Evolutionary conservation across 2,888 invertebrate genomes (phyloP), one percentile per base, ranked within the genome.

Genomic region (Pachliopta kotzebuea): DNA sequence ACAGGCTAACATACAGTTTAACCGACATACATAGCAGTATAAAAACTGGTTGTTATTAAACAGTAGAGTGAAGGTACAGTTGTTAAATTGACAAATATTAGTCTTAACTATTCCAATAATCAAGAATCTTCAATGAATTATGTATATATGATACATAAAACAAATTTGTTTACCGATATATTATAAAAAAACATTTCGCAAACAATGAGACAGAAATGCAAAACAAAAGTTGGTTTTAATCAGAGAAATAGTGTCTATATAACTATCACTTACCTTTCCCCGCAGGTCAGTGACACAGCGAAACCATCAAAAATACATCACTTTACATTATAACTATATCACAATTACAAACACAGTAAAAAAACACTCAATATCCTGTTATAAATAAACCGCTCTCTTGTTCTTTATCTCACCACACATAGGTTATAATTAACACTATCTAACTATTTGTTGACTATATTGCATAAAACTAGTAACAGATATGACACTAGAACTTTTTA

Each of bases 191-290:
- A n/a, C n/a, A 37, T 37, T 37, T 4, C 37, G 2, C 11, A 37
- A 11, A 37, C 45, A 18, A 45, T n/a, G 45, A 45, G 11, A 45
- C n/a, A 45, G n/a, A 2, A 45, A 7, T 4, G 45, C 6, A 45
- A 45, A 8, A 45, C 45, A 45, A 18, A 18, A 18, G 45, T 45
- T 45, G n/a, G 45, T 45, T 18, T 45, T 18, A 18, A 18, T 45
- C n/a, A 45, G 1, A n/a, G 6, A 45, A 45, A 45, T n/a, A 45
- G n/a, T 14, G n/a, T n/a, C 45, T 45, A 29, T 50, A 56, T n/a
- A 56, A 50, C 62, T 56, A 64, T 9, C 18, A 64, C 64, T 64
- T 64, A 64, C 64, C 64, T 64, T 60, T 37, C 56, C 56, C 31
- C 60, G 58, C 26, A 45, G 37, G 49, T 37, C 52, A 23, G 45